Percentiles rank a stretch among this genome's conserved stretches.
These are phyloP conservation scores for Bilobella aurantiaca DNA, from an alignment of 1,140 invertebrate genomes.

Conservation along the genomic window DNA sequence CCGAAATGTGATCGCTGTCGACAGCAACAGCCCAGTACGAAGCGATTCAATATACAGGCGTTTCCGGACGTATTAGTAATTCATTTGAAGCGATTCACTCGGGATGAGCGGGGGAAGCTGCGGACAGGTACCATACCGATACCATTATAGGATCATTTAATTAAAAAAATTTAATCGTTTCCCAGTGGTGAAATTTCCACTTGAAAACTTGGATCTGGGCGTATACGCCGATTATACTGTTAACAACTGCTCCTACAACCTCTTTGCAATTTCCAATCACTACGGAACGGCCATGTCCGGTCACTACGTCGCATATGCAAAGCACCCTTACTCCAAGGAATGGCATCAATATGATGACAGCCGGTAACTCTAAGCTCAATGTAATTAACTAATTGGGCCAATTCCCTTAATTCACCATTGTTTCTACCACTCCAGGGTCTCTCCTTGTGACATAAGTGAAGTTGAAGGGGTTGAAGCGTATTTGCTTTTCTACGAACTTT, in stretches of 20 bases:
- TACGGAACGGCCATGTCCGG: conserved; percentile 82
- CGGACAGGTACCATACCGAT: conserved; percentile 52
- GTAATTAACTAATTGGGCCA: not conserved
- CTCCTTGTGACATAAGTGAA: conserved; percentile 44
- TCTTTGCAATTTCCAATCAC: conserved; percentile 86
- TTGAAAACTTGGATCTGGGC: conserved; percentile 68
- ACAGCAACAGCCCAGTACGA: conserved; percentile 76
- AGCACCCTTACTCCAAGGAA: conserved; percentile 70
- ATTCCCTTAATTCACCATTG: not conserved
- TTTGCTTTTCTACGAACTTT: conserved; percentile 82
- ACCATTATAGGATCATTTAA: not conserved
- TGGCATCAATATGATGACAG: conserved; percentile 93
- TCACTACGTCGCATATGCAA: conserved; percentile 88
- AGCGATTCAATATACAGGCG: conserved; percentile 84
- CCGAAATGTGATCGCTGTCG: conserved; percentile 87
- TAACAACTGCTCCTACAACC: conserved; percentile 58
- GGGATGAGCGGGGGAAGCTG: conserved; percentile 73
- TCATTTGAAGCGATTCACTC: conserved; percentile 81
- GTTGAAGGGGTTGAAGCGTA: conserved; percentile 76
- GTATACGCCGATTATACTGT: conserved; percentile 57
- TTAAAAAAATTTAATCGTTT: not conserved
- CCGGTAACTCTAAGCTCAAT: conserved; percentile 46
- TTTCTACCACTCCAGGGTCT: conserved; percentile 45
- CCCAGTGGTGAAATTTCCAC: conserved; percentile 68
- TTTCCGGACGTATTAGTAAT: conserved; percentile 84